phyloP scores from a whole-genome alignment of 2,113 vertebrate genomes.

The Rhinopomastus cyanomelas region DNA sequence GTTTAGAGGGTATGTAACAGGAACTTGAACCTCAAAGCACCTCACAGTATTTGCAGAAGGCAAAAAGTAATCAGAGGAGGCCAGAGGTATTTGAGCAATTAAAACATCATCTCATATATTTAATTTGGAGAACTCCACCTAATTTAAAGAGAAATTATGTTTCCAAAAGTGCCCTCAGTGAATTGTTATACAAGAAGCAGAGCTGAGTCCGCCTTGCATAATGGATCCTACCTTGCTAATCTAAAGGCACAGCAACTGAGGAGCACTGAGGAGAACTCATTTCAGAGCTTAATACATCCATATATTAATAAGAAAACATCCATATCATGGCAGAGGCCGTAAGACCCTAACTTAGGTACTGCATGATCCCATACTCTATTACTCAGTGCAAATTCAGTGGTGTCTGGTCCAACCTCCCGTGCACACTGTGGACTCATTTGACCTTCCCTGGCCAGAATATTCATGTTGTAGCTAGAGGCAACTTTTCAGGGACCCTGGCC shows the following conservation, averaged over 20 bases:
- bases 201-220: neutral
- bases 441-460: neutral
- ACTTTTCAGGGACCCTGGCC: neutral
- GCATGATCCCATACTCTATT: neutral
- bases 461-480: neutral
- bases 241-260: neutral
- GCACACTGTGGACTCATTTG: fast-evolving
- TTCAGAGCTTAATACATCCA: neutral
- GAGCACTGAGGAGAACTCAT: neutral
- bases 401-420: neutral
- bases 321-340: neutral
- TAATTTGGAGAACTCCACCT: neutral
- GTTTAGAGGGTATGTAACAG: neutral
- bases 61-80: neutral
- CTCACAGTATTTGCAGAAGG: neutral
- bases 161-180: neutral
- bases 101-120: neutral
- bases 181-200: neutral
- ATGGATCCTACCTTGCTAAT: neutral
- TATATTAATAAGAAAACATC: neutral
- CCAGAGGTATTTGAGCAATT: neutral
- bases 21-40: neutral
- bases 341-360: neutral
- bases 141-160: neutral
- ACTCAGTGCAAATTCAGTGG: neutral